These are phyloP conservation scores for Grapholita molesta DNA, from an alignment of 1,140 invertebrate species.

Conservation along the genomic window DNA sequence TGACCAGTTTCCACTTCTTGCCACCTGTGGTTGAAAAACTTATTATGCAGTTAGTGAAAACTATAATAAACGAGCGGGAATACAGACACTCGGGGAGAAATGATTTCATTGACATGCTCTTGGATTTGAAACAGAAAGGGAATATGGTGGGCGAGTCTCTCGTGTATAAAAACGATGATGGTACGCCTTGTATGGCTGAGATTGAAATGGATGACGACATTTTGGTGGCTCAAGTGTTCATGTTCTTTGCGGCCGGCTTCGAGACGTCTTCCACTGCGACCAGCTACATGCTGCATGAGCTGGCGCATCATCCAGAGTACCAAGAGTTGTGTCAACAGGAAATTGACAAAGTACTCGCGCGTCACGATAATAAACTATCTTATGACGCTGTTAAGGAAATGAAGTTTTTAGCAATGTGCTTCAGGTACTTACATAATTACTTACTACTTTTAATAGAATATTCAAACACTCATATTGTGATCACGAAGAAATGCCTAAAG, in stretches of 20 bases:
- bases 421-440: neutral
- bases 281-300: neutral
- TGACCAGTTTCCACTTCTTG: neutral
- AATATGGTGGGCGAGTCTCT: neutral
- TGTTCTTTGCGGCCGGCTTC: neutral
- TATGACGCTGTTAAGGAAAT: conserved; percentile 2
- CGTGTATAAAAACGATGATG: neutral
- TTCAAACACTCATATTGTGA: too few relatives aligned
- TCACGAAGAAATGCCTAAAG: too few relatives aligned
- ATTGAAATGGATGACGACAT: neutral
- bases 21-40: neutral
- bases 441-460: too few relatives aligned
- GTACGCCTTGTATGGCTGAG: neutral
- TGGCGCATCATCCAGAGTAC: neutral
- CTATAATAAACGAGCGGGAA: neutral
- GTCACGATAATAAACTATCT: neutral
- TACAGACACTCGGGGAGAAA: neutral
- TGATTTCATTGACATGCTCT: neutral
- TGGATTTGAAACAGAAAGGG: neutral
- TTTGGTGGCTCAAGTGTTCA: neutral
- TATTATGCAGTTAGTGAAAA: neutral
- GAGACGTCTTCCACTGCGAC: neutral
- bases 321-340: neutral
- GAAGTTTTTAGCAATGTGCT: neutral
- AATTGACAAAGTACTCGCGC: neutral